Conservation (phyloP, 1,140 invertebrate genomes). For the Brachionus rotundiformis region DNA sequence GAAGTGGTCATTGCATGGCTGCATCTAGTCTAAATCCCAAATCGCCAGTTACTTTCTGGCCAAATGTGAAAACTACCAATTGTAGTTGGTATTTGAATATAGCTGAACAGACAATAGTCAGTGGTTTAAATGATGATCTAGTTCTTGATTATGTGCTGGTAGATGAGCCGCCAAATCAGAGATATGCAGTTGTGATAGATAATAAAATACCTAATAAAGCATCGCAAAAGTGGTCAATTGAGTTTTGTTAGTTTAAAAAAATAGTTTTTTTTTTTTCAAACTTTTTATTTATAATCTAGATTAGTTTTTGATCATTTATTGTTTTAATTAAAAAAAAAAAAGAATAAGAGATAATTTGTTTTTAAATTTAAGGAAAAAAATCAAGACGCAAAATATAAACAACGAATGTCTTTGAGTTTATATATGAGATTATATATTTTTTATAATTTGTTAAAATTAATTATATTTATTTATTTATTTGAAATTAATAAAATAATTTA, state of each 20-base stretch:
- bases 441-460: too few relatives aligned
- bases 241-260: conserved; percentile 33
- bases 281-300: background rate
- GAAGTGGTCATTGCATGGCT: conserved; percentile 51
- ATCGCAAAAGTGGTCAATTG: conserved; percentile 50
- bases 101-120: conserved; percentile 35
- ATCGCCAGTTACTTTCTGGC: conserved; percentile 46
- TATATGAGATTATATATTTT: too few relatives aligned
- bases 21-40: conserved; percentile 43
- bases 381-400: background rate
- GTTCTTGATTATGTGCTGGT: conserved; percentile 12
- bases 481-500: too few relatives aligned
- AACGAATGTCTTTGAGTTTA: background rate
- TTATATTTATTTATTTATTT: too few relatives aligned
- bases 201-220: background rate
- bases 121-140: conserved; percentile 45
- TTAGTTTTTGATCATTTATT: background rate
- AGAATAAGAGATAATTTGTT: too few relatives aligned
- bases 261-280: background rate
- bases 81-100: conserved; percentile 47
- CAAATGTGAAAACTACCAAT: conserved; percentile 51
- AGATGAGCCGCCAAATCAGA: conserved; percentile 17
- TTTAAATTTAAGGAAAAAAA: too few relatives aligned
- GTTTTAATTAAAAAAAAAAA: background rate
- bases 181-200: conserved; percentile 40